Conservation (phyloP, 2,888 invertebrate species). For the Willowsia nigromaculata region DNA sequence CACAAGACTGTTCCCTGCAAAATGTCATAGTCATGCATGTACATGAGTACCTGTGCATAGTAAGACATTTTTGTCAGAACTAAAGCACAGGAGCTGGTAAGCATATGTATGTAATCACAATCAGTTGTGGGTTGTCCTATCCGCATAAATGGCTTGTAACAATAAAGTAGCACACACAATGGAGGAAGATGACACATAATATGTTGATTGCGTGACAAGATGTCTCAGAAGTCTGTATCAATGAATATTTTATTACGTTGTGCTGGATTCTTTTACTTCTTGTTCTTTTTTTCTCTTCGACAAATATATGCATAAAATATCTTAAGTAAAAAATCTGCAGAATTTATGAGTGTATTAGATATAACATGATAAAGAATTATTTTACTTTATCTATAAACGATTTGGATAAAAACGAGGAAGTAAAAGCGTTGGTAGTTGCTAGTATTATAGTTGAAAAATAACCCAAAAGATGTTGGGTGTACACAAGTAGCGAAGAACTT, state of each 20-base stretch:
- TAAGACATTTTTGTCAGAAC: too few species aligned
- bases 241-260: conserved; percentile 47
- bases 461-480: too few species aligned
- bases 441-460: too few species aligned
- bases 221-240: conserved; percentile 46
- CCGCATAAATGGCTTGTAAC: background rate
- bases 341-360: background rate
- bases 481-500: too few species aligned
- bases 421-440: too few species aligned
- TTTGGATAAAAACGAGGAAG: background rate
- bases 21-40: too few species aligned
- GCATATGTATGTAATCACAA: background rate
- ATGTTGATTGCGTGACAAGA: conserved; percentile 65
- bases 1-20: too few species aligned
- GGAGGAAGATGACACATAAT: conserved; percentile 49
- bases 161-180: background rate
- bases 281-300: background rate
- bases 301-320: background rate
- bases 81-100: too few species aligned
- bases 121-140: background rate
- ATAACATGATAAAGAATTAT: background rate
- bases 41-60: too few species aligned
- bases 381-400: background rate
- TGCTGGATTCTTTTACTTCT: background rate
- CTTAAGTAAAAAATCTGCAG: background rate